Conservation (phyloP, 1,140 invertebrate species). For the Elymnias hypermnestra region DNA sequence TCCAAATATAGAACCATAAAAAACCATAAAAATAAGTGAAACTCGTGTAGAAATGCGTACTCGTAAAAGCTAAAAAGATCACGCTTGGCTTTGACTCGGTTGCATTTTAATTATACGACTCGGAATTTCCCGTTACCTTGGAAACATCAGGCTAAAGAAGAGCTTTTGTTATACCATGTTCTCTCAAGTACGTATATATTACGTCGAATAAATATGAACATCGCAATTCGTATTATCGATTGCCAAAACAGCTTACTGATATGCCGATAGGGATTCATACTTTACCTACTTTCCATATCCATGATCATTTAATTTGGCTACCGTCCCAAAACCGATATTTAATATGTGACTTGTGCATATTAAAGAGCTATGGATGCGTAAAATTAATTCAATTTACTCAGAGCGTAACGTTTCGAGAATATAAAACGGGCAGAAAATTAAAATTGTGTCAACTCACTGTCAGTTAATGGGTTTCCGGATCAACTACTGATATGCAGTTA, state of each 20-base stretch:
- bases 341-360: conserved; percentile 14
- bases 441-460: conserved; percentile 28
- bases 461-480: conserved; percentile 32
- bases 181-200: too few relatives aligned
- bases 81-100: too few relatives aligned
- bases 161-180: too few relatives aligned
- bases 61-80: too few relatives aligned
- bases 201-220: too few relatives aligned
- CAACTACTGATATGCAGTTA: conserved; percentile 22
- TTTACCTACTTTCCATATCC: not conserved
- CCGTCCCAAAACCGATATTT: conserved; percentile 8
- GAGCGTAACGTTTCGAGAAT: conserved; percentile 8
- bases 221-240: conserved; percentile 1
- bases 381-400: conserved; percentile 20
- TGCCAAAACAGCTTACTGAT: not conserved
- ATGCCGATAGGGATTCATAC: not conserved
- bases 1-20: too few relatives aligned
- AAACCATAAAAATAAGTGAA: too few relatives aligned
- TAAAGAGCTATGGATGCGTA: conserved; percentile 13
- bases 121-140: too few relatives aligned
- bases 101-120: too few relatives aligned
- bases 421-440: conserved; percentile 29
- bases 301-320: conserved; percentile 2
- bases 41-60: too few relatives aligned
- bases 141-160: too few relatives aligned